These are phyloP conservation scores for Pagetopsis macropterus DNA, from an alignment of 2,797 vertebrate genomes.

Conservation along the genomic window DNA sequence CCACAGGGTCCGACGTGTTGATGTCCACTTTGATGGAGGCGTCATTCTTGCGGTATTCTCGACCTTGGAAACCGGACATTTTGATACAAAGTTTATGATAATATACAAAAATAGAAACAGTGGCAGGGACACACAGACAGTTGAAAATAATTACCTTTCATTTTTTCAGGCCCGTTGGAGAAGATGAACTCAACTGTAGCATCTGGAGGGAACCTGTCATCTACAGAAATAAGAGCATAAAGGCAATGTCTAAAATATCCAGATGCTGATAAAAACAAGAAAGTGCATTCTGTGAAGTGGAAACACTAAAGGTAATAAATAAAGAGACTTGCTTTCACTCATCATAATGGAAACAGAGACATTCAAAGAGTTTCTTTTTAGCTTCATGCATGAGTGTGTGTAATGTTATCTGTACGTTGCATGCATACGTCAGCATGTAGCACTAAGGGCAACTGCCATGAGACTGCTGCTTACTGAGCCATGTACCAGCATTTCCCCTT, in stretches of 20 bases:
- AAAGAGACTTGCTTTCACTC: constrained; percentile 20
- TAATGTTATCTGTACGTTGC: constrained; percentile 42
- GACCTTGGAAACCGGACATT: constrained; percentile 67
- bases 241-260: constrained; percentile 59
- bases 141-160: constrained; percentile 81
- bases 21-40: constrained; percentile 84
- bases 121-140: constrained; percentile 7
- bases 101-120: constrained; percentile 3
- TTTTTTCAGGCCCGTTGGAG: constrained; percentile 87
- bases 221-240: constrained; percentile 74
- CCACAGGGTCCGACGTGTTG: constrained; percentile 85
- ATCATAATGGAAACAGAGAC: constrained; percentile 28
- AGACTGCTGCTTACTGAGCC: constrained; percentile 37
- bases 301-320: constrained; percentile 38
- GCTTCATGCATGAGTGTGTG: constrained; percentile 9
- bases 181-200: constrained; percentile 91
- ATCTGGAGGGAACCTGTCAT: constrained; percentile 90
- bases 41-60: constrained; percentile 82
- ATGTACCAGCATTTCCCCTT: constrained; percentile 34
- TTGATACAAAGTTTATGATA: neutral
- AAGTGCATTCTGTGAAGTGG: constrained; percentile 17
- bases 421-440: constrained; percentile 27
- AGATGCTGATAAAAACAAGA: constrained; percentile 42
- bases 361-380: constrained; percentile 32
- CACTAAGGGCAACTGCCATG: constrained; percentile 43